These are phyloP conservation scores for Hassar affinis DNA, from an alignment of 2,113 vertebrate genomes.

Conservation along the genomic window DNA sequence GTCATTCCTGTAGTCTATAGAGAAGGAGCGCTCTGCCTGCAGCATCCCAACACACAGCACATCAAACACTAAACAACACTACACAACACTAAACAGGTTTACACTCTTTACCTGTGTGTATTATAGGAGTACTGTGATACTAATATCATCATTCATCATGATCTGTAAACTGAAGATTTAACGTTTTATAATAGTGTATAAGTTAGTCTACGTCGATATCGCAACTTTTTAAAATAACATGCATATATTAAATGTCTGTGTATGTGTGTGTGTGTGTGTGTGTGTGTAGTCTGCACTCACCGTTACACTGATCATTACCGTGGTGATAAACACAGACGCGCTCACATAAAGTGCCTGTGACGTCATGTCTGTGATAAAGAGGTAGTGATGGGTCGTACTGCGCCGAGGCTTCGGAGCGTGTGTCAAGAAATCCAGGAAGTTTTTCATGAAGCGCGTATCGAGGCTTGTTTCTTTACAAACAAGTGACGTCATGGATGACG, in stretches of 20 bases:
- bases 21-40: slow-evolving; percentile 75
- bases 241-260: neutral
- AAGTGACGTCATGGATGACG: no score
- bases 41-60: neutral
- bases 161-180: neutral
- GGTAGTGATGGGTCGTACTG: no score
- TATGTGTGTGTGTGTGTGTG: neutral
- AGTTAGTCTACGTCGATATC: no score
- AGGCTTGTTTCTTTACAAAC: no score
- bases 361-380: neutral
- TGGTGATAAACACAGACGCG: neutral
- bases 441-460: no score
- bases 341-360: neutral
- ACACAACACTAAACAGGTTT: neutral
- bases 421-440: no score
- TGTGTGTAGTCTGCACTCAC: neutral
- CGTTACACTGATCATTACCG: neutral
- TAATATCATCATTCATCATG: neutral
- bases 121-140: no score
- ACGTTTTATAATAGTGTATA: neutral
- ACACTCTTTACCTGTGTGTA: neutral
- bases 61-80: no score
- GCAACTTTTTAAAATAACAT: neutral
- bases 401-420: no score
- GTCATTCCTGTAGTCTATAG: slow-evolving; percentile 79